Conservation (phyloP, 2,888 invertebrate species). For the Dorcus hopei region DNA sequence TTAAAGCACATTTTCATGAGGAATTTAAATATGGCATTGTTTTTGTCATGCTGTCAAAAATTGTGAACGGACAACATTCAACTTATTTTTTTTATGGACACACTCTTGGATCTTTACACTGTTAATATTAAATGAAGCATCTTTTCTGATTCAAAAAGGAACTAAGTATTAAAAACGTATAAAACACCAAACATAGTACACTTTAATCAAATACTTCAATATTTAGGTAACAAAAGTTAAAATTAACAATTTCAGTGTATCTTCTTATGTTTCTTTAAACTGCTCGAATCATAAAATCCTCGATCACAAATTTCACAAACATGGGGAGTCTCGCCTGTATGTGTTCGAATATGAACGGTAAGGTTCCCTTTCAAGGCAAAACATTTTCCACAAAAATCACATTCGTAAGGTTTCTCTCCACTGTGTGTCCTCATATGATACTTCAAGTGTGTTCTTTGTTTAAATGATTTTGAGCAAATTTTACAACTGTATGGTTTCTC, state of each 20-base stretch:
- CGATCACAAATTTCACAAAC: constrained; percentile 22
- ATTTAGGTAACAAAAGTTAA: no score
- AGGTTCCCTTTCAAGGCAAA: constrained; percentile 24
- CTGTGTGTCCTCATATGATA: constrained; percentile 22
- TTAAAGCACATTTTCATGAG: no score
- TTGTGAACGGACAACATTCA: no score
- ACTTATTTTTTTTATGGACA: no score
- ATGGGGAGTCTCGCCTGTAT: constrained; percentile 29
- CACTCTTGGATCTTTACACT: no score
- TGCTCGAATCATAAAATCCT: constrained; percentile 27
- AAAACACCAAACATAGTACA: no score
- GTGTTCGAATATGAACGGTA: constrained; percentile 24
- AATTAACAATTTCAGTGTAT: constrained; percentile 1
- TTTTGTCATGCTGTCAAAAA: no score
- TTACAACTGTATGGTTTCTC: constrained; percentile 31
- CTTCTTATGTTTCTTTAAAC: constrained; percentile 25
- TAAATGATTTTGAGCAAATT: constrained; percentile 20
- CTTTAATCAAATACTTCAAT: no score
- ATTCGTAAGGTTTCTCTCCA: constrained; percentile 21
- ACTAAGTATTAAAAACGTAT: no score
- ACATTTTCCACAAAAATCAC: constrained; percentile 18
- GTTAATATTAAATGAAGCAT: no score
- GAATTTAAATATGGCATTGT: no score
- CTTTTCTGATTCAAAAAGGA: no score
- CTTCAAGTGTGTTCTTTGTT: constrained; percentile 17